These are phyloP conservation scores for Sylvicola fuscatus DNA, from an alignment of 2,888 invertebrate species.

Conservation along the genomic window DNA sequence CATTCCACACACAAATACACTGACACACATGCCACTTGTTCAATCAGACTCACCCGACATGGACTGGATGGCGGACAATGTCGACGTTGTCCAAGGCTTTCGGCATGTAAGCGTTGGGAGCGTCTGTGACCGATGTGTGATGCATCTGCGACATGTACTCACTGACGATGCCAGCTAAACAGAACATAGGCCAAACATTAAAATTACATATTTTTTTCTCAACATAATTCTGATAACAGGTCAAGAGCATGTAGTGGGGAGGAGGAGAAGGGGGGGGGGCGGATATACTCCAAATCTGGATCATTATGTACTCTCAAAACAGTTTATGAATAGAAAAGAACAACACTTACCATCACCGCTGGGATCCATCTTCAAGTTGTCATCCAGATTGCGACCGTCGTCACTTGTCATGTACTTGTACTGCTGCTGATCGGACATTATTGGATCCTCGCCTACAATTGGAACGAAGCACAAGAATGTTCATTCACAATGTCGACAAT, in stretches of 20 bases:
- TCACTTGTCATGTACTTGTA: slow-evolving; percentile 67
- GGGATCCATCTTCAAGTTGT: slow-evolving; percentile 45
- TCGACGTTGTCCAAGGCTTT: slow-evolving; percentile 35
- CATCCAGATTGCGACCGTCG: slow-evolving; percentile 56
- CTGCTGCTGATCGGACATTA: slow-evolving; percentile 44
- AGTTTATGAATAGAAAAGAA: too few relatives aligned
- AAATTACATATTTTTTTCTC: too few relatives aligned
- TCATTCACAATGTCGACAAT: too few relatives aligned
- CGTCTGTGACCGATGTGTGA: slow-evolving; percentile 7
- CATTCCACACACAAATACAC: too few relatives aligned
- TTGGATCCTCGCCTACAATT: slow-evolving; percentile 52
- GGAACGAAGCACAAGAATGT: too few relatives aligned
- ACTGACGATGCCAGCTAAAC: slow-evolving; percentile 6
- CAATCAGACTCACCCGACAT: slow-evolving; percentile 42
- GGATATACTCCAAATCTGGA: too few relatives aligned
- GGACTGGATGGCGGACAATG: slow-evolving; percentile 38
- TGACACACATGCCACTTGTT: too few relatives aligned
- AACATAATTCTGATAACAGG: too few relatives aligned
- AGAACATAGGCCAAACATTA: too few relatives aligned
- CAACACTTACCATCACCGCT: slow-evolving; percentile 18
- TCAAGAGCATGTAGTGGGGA: too few relatives aligned
- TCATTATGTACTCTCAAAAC: too few relatives aligned
- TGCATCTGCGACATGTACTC: slow-evolving; percentile 8
- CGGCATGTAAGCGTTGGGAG: slow-evolving; percentile 16
- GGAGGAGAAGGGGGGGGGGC: too few relatives aligned